These are phyloP conservation scores for Rhamnusium bicolor DNA, from an alignment of 2,888 invertebrate genomes.

Conservation along the genomic window DNA sequence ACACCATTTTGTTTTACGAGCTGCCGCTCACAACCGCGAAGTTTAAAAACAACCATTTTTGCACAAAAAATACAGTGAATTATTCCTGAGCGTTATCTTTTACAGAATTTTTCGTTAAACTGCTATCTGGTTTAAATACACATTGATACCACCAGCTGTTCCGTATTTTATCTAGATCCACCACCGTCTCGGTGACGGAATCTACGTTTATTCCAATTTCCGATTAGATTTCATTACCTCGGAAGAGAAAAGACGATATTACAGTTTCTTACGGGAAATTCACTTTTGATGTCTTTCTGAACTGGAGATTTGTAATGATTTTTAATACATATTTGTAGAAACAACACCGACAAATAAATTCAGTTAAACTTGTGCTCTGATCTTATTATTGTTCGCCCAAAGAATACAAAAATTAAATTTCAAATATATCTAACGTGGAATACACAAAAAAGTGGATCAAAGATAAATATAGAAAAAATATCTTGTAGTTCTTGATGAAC, in stretches of 20 bases:
- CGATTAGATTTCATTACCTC: constrained; percentile 49
- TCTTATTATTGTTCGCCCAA: neutral
- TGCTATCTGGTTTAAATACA: no score
- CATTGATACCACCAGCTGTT: neutral
- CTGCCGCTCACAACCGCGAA: no score
- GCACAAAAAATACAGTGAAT: no score
- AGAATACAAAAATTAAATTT: constrained; percentile 1
- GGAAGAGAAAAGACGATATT: constrained; percentile 42
- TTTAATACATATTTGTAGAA: constrained; percentile 17
- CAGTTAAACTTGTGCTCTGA: neutral
- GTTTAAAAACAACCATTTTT: no score
- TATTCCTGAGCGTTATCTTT: no score
- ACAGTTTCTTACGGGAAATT: constrained; percentile 40
- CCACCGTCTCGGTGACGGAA: neutral
- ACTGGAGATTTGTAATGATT: constrained; percentile 4
- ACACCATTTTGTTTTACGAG: no score
- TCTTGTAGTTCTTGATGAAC: no score
- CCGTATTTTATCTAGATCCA: neutral
- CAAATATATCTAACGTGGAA: no score
- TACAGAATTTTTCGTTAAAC: no score
- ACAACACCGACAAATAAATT: neutral
- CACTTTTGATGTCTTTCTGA: constrained; percentile 7
- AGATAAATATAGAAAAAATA: neutral
- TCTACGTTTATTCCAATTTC: constrained; percentile 51
- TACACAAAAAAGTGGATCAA: no score